A percentile compares a stretch with the other conserved stretches of the same genome.
These are phyloP conservation scores for Panzeria rudis DNA, from an alignment of 2,888 invertebrate genomes.

Conservation along the genomic window DNA sequence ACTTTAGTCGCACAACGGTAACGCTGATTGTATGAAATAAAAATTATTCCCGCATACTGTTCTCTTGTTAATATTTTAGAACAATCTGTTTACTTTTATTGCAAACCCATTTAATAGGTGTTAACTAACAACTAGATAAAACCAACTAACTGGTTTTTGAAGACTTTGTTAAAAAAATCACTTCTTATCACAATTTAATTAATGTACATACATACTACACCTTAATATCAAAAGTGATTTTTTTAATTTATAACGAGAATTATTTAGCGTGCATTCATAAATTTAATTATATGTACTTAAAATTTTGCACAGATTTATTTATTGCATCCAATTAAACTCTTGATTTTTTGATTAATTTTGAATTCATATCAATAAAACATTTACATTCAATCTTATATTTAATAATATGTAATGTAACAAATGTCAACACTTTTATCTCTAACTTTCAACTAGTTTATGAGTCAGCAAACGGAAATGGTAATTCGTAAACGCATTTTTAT, in stretches of 20 bases:
- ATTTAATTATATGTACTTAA: not conserved
- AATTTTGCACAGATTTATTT: not conserved
- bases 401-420: not conserved
- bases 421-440: slow-evolving; percentile 12
- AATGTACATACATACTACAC: not conserved
- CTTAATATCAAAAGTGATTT: not conserved
- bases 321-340: not conserved
- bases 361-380: not conserved
- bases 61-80: not conserved
- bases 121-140: slow-evolving; percentile 20
- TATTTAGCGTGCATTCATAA: not conserved
- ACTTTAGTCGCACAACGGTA: no score
- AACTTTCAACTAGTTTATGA: slow-evolving; percentile 27
- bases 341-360: not conserved
- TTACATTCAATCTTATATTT: not conserved
- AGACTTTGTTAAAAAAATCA: slow-evolving; percentile 14
- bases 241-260: slow-evolving; percentile 5
- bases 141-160: slow-evolving; percentile 7
- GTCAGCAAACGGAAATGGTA: slow-evolving; percentile 44
- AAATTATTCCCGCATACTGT: not conserved
- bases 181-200: slow-evolving; percentile 27
- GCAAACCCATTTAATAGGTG: not conserved
- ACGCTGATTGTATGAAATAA: not conserved
- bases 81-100: not conserved
- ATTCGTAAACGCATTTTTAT: slow-evolving; percentile 9